Conservation (phyloP, 2,797 vertebrate species). For the Eospalax fontanierii region DNA sequence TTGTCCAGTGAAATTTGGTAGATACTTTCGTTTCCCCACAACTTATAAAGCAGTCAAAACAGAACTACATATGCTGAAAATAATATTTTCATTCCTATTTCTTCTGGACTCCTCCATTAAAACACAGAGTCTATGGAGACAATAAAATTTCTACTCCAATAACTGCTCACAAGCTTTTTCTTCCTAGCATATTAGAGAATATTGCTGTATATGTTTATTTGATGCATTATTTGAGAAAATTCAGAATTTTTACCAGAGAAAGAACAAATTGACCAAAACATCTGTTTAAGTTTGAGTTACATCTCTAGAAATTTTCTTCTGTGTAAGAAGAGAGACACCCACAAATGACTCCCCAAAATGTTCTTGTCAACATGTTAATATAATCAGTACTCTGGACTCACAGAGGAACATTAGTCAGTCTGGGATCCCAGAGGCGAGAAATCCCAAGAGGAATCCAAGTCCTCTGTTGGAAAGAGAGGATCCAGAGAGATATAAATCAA, state of each 20-base stretch:
- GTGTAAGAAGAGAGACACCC: not conserved
- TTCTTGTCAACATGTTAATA: not conserved
- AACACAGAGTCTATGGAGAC: slow-evolving; percentile 1
- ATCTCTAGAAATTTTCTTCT: slow-evolving; percentile 30
- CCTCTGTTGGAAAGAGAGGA: not conserved
- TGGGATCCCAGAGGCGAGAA: not conserved
- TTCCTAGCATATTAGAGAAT: not conserved
- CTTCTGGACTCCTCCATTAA: slow-evolving; percentile 25
- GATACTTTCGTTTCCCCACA: slow-evolving; percentile 37
- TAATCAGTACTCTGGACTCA: not conserved
- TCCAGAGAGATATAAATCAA: not conserved
- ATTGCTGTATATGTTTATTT: not conserved
- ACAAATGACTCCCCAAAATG: not conserved
- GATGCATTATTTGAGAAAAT: slow-evolving; percentile 19
- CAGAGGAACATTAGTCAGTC: slow-evolving; percentile 15
- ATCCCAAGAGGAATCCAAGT: not conserved
- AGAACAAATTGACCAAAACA: slow-evolving; percentile 26
- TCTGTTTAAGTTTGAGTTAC: not conserved
- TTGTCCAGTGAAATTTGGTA: not conserved
- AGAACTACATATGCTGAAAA: not conserved
- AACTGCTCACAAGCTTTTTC: slow-evolving; percentile 17
- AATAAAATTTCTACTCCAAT: slow-evolving; percentile 48
- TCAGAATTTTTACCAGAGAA: slow-evolving; percentile 42
- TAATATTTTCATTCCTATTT: not conserved
- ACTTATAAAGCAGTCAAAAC: not conserved